Conservation (phyloP, 2,888 invertebrate species). For the Drosophila neutralis region DNA sequence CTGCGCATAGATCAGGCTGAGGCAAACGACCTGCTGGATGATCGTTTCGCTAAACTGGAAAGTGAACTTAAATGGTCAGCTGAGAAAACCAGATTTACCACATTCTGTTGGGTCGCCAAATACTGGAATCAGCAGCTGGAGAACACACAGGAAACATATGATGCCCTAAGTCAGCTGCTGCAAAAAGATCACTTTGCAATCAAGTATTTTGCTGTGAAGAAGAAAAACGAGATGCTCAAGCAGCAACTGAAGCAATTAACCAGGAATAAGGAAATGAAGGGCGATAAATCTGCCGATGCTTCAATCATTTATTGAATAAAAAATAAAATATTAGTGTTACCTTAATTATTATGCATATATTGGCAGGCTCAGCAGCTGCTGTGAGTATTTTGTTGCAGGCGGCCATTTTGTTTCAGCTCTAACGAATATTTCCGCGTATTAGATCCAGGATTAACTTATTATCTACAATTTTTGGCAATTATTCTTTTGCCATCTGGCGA, state of each 20-base stretch:
- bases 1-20: no score
- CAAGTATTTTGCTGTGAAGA: not conserved
- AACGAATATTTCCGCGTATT: not conserved
- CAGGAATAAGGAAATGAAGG: not conserved
- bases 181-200: not conserved
- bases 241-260: not conserved
- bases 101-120: not conserved
- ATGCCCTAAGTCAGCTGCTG: not conserved
- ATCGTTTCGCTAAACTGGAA: slow-evolving; percentile 3
- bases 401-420: no score
- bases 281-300: not conserved
- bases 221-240: slow-evolving; percentile 1
- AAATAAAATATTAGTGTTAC: no score
- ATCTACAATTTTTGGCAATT: not conserved
- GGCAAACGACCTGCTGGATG: not conserved
- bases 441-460: no score
- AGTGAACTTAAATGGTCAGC: slow-evolving; percentile 3
- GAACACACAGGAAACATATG: not conserved
- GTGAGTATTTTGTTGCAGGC: not conserved
- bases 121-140: slow-evolving; percentile 1
- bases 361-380: not conserved
- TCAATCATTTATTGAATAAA: not conserved
- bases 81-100: not conserved
- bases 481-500: not conserved
- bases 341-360: not conserved